These are phyloP conservation scores for Propithecus coquereli DNA, from an alignment of 2,113 vertebrate genomes.

Conservation along the genomic window DNA sequence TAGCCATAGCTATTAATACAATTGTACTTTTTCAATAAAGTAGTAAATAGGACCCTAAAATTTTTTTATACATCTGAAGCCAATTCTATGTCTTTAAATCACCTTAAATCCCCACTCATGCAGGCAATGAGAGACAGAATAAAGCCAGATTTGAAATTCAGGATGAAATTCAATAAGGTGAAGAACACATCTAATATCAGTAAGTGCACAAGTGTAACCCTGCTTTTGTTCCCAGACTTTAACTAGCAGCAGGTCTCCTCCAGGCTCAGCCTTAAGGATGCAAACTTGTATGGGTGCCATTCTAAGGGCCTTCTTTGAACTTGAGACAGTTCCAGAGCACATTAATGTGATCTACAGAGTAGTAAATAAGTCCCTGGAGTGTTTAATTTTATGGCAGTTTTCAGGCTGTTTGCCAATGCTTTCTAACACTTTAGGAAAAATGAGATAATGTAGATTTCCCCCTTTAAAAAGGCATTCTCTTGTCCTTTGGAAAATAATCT, in stretches of 20 bases:
- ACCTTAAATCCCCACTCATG: not conserved
- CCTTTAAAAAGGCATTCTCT: not conserved
- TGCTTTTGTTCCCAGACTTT: not conserved
- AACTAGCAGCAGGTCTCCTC: not conserved
- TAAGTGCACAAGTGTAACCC: not conserved
- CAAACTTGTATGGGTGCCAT: not conserved
- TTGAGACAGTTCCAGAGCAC: not conserved
- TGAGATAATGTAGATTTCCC: not conserved
- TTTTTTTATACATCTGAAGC: not conserved
- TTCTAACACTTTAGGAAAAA: not conserved
- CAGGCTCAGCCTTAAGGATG: not conserved
- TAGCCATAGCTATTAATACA: not conserved
- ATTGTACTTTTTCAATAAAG: not conserved
- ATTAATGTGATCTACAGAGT: not conserved
- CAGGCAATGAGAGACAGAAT: not conserved
- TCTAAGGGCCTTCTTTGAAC: not conserved
- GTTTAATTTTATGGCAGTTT: not conserved
- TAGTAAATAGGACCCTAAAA: not conserved
- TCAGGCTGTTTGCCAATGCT: not conserved
- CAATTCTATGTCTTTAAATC: not conserved
- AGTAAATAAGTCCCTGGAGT: not conserved
- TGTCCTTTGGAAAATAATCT: not conserved
- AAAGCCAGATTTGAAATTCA: not conserved
- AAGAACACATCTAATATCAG: not conserved
- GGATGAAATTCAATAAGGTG: not conserved